Evolutionary conservation across 2,888 invertebrate genomes (phyloP).

Genomic region (Eustalomyia histrio): DNA sequence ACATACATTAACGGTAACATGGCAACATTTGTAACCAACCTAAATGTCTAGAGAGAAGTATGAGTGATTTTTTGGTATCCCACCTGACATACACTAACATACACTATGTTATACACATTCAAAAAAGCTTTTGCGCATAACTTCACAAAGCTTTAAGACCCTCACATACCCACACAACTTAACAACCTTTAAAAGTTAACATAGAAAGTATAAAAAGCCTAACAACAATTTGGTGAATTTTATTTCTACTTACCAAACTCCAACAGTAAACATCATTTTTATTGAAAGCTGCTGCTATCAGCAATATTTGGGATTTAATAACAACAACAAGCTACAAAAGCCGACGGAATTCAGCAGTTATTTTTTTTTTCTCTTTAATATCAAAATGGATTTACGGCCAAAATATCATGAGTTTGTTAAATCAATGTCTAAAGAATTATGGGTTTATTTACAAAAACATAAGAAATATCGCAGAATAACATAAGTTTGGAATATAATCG

Average conservation of each 20-base stretch:
- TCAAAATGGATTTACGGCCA: slow-evolving; percentile 44
- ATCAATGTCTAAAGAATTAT: slow-evolving; percentile 45
- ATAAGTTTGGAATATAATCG: slow-evolving; percentile 18
- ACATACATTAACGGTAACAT: slow-evolving; percentile 25
- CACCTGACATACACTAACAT: slow-evolving; percentile 21
- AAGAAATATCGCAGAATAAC: slow-evolving; percentile 56
- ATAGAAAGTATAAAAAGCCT: slow-evolving; percentile 55
- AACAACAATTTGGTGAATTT: slow-evolving; percentile 54
- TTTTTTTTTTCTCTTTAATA: background rate
- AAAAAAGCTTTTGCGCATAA: slow-evolving; percentile 62
- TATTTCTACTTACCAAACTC: slow-evolving; percentile 63
- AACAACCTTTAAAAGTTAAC: background rate
- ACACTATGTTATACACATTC: slow-evolving; percentile 16
- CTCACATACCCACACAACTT: background rate
- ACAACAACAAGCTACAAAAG: slow-evolving; percentile 14
- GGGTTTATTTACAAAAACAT: slow-evolving; percentile 56
- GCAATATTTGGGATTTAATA: background rate
- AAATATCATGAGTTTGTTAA: slow-evolving; percentile 52
- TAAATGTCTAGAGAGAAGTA: slow-evolving; percentile 8
- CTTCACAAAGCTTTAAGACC: slow-evolving; percentile 29
- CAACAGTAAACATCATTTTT: slow-evolving; percentile 27
- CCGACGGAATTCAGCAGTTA: slow-evolving; percentile 40
- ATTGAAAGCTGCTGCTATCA: background rate
- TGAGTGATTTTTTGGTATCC: slow-evolving; percentile 27
- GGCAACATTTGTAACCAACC: slow-evolving; percentile 63